Base-by-base conservation (phyloP, 2,888 invertebrate species). In the Morpho deidamia region DNA sequence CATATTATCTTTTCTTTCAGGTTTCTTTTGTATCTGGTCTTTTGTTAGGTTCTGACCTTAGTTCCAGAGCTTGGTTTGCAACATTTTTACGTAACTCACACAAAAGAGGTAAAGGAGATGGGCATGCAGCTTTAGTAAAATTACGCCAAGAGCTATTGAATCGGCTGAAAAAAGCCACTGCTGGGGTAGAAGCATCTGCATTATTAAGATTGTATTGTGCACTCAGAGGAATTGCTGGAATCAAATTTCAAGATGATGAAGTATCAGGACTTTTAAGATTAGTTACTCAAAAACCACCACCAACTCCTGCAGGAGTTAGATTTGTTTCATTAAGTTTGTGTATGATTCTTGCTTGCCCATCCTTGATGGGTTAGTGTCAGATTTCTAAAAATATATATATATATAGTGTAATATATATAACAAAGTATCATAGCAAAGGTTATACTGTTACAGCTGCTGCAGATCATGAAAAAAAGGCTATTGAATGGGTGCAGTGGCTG, bases 401-500 rank as follows among this genome's bases (percentile, higher is more conserved):
- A n/a, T n/a, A 1, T 23, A 5, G 23, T 23, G 23, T 23, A 23
- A 23, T 23, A 5, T 23, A 23, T 23, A 23, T 23, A 23, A 23
- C 5, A 23, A 23, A 23, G 23, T 23, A 23, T 23, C 2, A 23
- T 23, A 23, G 23, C 23, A 23, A 23, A 23, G 23, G 5, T 14
- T 14, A 4, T 23, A 23, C 5, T 23, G 23, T 78, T 78, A 62
- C 80, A 78, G 92, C 92, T 62, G 92, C 92, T 45, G 83, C 92
- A 40, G 94, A 95, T 59, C 94, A 96, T 69, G 99, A 99, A 81
- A 94, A 94, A 59, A 93, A 93, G 69, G 95, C 96, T 11, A 94
- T 97, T 53, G 96, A 97, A 74, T 98, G 98, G 98, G 94, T 97
- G 10, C 95, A 96, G 67, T 98, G 97, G 97, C 90, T 99, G 0